Evolutionary conservation across 1,140 invertebrate genomes (phyloP), one percentile per base, ranked within the genome.

Genomic region (Leptopilina clavipes): DNA sequence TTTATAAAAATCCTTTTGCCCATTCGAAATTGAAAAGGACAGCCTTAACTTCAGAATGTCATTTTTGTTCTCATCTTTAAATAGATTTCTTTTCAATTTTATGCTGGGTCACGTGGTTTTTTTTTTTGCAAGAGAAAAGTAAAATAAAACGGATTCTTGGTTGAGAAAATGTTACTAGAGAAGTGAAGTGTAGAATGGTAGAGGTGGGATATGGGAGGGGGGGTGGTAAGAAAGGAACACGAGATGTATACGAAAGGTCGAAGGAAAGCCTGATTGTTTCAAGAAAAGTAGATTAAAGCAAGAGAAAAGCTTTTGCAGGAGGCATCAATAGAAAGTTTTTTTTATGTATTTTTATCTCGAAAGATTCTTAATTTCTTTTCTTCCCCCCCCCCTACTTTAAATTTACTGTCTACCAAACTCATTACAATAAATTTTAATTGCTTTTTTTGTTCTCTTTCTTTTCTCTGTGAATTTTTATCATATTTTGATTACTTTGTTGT

Each of bases 311-410:
- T 65, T 52, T 52, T 65, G 22, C 59, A 65, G 22, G 3, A 65
- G 59, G 59, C 59, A 65, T 73, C 31, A 73, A 52, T 54, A 12
- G 31, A 73, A 73, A 73, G 31, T 73, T 73, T 31, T n/a, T n/a
- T 25, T 25, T n/a, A 17, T 31, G 19, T 25, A 73, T 17, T 73
- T 73, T 52, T 73, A 43, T 18, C 11, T 73, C 11, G 18, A 10
- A 37, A 17, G 44, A 54, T 52, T 52, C 45, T 72, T 45, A 10
- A 22, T 17, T 31, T 52, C 45, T 72, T 19, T 31, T 31, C 5
- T 31, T 31, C 5, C 1, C 25, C 5, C 25, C 25, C 5, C 37
- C 14, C 19, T 12, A 59, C 11, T 65, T 65, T 7, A 37, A n/a
- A 6, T 31, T 65, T 11, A 65, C 25, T 31, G 14, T 52, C 14